Percentiles rank a stretch among this genome's conserved stretches.
Evolutionary conservation across 92 coral and sea anemone genomes (phyloP).

Genomic region (Phymanthus crucifer): DNA sequence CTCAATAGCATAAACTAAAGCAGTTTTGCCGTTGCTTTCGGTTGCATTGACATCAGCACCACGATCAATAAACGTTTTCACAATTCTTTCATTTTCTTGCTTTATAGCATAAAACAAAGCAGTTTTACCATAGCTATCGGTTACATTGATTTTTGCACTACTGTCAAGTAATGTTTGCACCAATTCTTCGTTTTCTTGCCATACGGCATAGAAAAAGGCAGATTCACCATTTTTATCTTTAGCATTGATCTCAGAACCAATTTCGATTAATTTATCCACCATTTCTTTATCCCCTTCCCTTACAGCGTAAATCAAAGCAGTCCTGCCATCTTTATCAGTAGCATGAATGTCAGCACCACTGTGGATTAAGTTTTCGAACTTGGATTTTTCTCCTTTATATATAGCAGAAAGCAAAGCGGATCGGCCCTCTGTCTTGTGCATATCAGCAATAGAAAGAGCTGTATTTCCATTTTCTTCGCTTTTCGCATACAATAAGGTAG

Average conservation of each 20-base stretch:
- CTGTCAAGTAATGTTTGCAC: neutral
- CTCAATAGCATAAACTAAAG: conserved; percentile 9
- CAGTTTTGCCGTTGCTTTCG: neutral
- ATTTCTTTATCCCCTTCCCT: neutral
- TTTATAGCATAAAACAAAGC: conserved; percentile 14
- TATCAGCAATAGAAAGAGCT: too few species aligned
- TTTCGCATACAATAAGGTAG: neutral
- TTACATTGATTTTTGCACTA: conserved; percentile 11
- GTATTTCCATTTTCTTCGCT: too few species aligned
- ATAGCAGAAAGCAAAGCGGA: neutral
- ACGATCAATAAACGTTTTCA: neutral
- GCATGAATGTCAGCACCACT: conserved; percentile 1
- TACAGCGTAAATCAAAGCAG: conserved; percentile 9
- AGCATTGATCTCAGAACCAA: conserved; percentile 5
- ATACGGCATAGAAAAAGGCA: neutral
- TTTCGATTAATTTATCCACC: neutral
- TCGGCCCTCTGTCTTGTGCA: too few species aligned
- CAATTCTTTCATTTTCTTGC: neutral
- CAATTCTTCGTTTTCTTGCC: neutral
- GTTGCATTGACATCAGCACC: conserved; percentile 3
- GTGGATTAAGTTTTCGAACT: neutral
- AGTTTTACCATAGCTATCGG: neutral
- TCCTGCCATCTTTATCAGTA: neutral
- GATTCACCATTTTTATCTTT: neutral
- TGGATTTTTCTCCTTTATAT: neutral